Base-by-base conservation (phyloP, 2,113 vertebrate species). In the Misgurnus anguillicaudatus region DNA sequence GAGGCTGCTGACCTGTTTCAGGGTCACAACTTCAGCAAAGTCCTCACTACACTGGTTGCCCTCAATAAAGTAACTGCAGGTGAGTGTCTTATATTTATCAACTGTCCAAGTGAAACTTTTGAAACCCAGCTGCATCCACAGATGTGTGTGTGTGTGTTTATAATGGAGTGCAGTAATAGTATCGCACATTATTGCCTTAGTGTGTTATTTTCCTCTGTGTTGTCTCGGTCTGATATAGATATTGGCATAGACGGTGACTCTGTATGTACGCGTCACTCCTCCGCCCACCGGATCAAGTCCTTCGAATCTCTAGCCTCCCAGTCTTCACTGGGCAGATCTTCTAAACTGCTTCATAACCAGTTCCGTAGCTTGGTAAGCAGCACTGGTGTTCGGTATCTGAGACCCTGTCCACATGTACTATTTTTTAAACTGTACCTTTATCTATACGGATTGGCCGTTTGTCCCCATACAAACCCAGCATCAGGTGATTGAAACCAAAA, bases 11-110 rank as follows among this genome's bases (percentile, higher is more conserved):
- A 99, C 89, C 93, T 99, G 85, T 94, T 97, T 87, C 95, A 98
- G 90, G 96, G 96, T 81, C 95, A 97, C 87, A 97, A 99, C 90
- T 97, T 99, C 90, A 94, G 88, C 84, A 98, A 96, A 92, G 96
- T 99, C 90, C 94, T 99, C 83, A 97, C 91, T 87, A 96, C 95
- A 82, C 93, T 99, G 38, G 96, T 99, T 80, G 91, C 95, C 68
- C 93, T 99, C 86, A 99, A 98, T 91, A 99, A 98, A 92, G 96
- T 95, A 69, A 99, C 97, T 76, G 97, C 98, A 94, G 98, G 98
- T 99, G 80, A 92, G 94, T 67, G n/a, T 42, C 11, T 63, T 57
- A 19, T 19, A n/a, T 57, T 57, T 14, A 57, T n/a, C 19, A 17
- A 55, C 24, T 1, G 24, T 31, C 24, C 2, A 31, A 31, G 24